Evolutionary conservation across 2,797 vertebrate species (phyloP), one percentile per base, ranked within the genome.

Genomic region (Malurus leucopterus): DNA sequence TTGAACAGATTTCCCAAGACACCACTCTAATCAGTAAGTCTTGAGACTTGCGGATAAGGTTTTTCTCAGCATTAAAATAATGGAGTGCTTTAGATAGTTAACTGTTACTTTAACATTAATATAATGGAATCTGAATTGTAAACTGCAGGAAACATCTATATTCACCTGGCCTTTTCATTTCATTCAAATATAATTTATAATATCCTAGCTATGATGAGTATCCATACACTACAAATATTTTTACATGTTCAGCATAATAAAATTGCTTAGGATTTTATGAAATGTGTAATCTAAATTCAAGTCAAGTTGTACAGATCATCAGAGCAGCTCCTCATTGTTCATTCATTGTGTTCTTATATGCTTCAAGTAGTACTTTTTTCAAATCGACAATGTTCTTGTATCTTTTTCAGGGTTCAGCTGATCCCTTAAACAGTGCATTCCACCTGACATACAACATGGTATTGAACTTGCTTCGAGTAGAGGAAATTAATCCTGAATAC

Each of bases 381-480:
- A 47, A 84, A 46, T n/a, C 13, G 18, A 29, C 53, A 21, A 41
- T 73, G 5, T 72, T 62, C 21, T 87, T 88, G 27, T 46, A 30
- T 84, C 57, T 71, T 84, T 94, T 92, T 41, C 91, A 99, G 99
- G 99, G 99, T 83, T 98, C 99, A 27, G 98, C 99, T 13, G 99
- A 99, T 95, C 99, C 99, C 43, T 94, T 99, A 62, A 99, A 99
- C 96, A 99, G 98, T 51, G 99, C 98, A 12, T 99, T 99, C 92
- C 99, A 99, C 81, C 97, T 99, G 91, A 99, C 99, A 3, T 99
- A 99, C 95, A 99, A 99, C 96, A 99, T 99, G 99, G 99, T 99
- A 79, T 96, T 99, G 89, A 99, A 99, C 94, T 97, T 99, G 91
- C 97, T 99, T 86, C 98, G 98, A 44, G 99, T 99, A 90, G 99